These are phyloP conservation scores for Carassius auratus DNA, from an alignment of 2,113 vertebrate genomes.

Conservation along the genomic window DNA sequence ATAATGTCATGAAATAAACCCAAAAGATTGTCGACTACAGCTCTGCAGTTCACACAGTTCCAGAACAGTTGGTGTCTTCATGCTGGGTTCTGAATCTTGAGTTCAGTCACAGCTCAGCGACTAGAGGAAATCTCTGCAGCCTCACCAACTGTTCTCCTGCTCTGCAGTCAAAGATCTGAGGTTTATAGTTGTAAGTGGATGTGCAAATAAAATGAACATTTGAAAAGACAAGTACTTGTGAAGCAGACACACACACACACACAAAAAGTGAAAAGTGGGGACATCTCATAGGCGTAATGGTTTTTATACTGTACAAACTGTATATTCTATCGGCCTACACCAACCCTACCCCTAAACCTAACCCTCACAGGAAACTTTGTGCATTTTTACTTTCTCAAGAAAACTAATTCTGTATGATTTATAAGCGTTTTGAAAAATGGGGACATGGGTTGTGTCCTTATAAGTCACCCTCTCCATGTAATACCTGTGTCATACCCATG, in stretches of 20 bases:
- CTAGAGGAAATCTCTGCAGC: constrained; percentile 41
- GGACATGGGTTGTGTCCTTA: no score
- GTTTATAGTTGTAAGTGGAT: background rate
- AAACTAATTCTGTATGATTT: no score
- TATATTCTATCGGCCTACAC: no score
- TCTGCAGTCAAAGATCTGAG: constrained; percentile 1
- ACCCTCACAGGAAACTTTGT: no score
- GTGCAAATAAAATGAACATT: background rate
- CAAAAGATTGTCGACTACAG: background rate
- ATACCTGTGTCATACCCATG: no score
- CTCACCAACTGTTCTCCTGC: constrained; percentile 40
- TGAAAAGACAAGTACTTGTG: background rate
- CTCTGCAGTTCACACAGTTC: constrained; percentile 30
- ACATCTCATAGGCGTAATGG: no score
- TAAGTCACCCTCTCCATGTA: no score
- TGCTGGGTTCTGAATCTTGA: constrained; percentile 20
- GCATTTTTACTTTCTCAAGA: no score
- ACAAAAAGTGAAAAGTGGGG: no score
- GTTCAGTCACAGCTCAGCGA: constrained; percentile 49
- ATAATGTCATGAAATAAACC: constrained; percentile 4
- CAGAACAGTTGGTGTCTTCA: constrained; percentile 44
- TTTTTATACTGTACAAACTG: no score
- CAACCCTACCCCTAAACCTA: no score
- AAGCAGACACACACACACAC: background rate
- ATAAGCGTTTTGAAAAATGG: no score